Conservation (phyloP, 2,797 vertebrate genomes). For the Chloroceryle inda region DNA sequence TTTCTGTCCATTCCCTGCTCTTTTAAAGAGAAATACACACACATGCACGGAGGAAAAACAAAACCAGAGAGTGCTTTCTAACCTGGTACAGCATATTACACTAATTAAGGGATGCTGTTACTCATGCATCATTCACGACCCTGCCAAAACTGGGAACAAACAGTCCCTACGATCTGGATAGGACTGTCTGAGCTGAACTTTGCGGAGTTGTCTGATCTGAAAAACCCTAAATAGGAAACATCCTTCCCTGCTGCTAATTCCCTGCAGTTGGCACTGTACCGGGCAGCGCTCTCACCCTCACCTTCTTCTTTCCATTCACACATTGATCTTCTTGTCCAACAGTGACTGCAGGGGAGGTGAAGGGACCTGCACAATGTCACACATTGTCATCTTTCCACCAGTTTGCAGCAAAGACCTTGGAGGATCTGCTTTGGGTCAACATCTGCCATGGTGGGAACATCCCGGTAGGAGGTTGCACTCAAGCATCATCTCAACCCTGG, state of each 20-base stretch:
- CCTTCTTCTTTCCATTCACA: background rate
- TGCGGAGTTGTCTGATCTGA: constrained; percentile 26
- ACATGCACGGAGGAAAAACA: background rate
- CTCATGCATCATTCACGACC: constrained; percentile 67
- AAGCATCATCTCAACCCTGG: fast-evolving
- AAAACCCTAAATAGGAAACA: constrained; percentile 60
- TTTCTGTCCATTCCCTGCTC: constrained; percentile 52
- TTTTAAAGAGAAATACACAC: constrained; percentile 59
- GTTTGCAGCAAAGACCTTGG: background rate
- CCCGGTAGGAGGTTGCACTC: background rate
- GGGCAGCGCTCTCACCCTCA: background rate
- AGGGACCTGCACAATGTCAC: fast-evolving
- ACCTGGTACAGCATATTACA: constrained; percentile 72
- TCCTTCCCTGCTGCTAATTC: background rate
- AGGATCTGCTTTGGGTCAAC: fast-evolving
- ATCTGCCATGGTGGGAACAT: background rate
- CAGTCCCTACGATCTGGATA: constrained; percentile 66
- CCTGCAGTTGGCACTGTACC: background rate
- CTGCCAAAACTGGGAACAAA: constrained; percentile 74
- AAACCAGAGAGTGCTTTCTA: constrained; percentile 55
- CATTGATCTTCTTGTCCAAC: background rate
- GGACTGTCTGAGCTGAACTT: constrained; percentile 57
- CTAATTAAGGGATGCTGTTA: constrained; percentile 70
- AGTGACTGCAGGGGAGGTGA: background rate
- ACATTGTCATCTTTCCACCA: background rate